A percentile compares a stretch with the other conserved stretches of the same genome.
Evolutionary conservation across 2,888 invertebrate genomes (phyloP).

Genomic region (Ophonus ardosiacus): DNA sequence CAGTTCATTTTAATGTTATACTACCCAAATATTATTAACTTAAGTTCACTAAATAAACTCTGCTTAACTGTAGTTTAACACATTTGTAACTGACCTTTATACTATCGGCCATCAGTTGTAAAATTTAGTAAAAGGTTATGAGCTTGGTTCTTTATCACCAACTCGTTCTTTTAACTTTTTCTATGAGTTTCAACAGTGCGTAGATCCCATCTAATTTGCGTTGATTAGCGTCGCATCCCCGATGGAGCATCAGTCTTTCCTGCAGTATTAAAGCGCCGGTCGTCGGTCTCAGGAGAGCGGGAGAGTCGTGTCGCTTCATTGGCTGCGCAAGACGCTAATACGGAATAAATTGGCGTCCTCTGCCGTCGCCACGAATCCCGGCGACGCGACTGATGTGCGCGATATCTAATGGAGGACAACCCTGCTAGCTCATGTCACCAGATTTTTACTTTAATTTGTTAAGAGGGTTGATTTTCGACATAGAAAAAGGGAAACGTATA

Average conservation of each 20-base stretch:
- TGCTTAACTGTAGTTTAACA: too few species aligned
- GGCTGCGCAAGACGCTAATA: slow-evolving; percentile 70
- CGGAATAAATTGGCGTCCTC: slow-evolving; percentile 71
- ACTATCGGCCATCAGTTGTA: too few species aligned
- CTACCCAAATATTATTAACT: too few species aligned
- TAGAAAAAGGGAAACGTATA: too few species aligned
- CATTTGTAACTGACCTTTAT: too few species aligned
- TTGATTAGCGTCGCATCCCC: not conserved
- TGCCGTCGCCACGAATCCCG: slow-evolving; percentile 70
- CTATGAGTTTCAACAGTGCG: not conserved
- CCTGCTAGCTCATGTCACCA: too few species aligned
- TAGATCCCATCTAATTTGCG: not conserved
- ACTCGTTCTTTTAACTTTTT: not conserved
- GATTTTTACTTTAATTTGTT: too few species aligned
- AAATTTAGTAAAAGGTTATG: too few species aligned
- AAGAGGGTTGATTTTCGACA: too few species aligned
- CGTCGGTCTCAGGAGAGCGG: slow-evolving; percentile 66
- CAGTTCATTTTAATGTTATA: too few species aligned
- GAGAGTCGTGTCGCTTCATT: slow-evolving; percentile 70
- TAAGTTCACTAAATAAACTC: too few species aligned
- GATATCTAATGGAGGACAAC: not conserved
- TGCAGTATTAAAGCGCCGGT: not conserved
- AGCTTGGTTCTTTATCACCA: too few species aligned
- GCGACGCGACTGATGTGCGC: slow-evolving; percentile 55
- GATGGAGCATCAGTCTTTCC: not conserved